These are phyloP conservation scores for Sepiola atlantica DNA, from an alignment of 2,888 invertebrate species.

Conservation along the genomic window DNA sequence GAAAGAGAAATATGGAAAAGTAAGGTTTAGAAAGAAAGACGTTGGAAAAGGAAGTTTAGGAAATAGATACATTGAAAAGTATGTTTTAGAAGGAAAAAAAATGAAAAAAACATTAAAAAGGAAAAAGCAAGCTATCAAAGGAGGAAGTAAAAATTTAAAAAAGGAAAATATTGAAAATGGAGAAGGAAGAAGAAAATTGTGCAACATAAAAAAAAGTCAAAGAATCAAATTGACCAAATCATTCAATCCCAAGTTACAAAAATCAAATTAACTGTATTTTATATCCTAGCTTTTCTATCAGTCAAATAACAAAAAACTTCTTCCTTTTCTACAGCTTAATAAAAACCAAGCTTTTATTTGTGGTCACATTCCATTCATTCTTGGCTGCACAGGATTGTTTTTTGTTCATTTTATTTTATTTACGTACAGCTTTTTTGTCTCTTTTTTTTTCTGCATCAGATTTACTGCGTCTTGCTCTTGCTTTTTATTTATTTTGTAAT, in stretches of 20 bases:
- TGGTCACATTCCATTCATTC: background rate
- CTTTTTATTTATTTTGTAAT: background rate
- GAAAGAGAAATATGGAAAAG: background rate
- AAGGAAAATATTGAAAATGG: background rate
- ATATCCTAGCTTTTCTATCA: background rate
- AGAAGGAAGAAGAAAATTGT: background rate
- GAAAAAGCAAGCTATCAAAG: background rate
- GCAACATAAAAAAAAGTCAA: background rate
- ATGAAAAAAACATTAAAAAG: background rate
- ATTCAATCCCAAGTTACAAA: background rate
- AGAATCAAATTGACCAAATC: background rate
- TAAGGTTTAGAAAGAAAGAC: background rate
- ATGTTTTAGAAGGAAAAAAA: background rate
- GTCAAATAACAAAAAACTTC: background rate
- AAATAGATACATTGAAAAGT: background rate
- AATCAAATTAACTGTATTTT: background rate
- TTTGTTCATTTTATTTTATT: no score
- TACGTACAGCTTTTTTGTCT: no score
- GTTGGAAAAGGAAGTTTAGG: background rate
- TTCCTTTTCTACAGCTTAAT: background rate
- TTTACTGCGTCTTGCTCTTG: background rate
- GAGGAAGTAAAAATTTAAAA: background rate
- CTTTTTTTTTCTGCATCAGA: background rate
- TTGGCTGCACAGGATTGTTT: background rate
- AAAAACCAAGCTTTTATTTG: background rate